A percentile compares a stretch with the other conserved stretches of the same genome.
phyloP scores from a whole-genome alignment of 2,888 invertebrate genomes.

The Scelioninae gen. 1 region DNA sequence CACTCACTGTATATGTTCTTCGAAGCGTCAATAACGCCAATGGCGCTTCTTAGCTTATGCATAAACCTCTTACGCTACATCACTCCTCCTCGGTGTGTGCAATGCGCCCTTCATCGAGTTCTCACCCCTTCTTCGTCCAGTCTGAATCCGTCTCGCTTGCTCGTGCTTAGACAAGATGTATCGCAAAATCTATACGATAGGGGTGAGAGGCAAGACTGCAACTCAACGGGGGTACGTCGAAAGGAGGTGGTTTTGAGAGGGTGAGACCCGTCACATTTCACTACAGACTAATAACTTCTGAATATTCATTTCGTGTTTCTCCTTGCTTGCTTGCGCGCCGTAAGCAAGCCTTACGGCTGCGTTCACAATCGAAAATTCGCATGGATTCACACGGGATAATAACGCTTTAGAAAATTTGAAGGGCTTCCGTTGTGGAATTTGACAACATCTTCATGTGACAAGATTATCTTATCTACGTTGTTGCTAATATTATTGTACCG shows the following conservation, averaged over 20 bases:
- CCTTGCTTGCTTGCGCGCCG: conserved; percentile 81
- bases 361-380: conserved; percentile 77
- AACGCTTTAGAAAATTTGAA: conserved; percentile 69
- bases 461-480: conserved; percentile 62
- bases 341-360: conserved; percentile 82
- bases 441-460: conserved; percentile 65
- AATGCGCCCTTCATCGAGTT: conserved; percentile 73
- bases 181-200: conserved; percentile 83
- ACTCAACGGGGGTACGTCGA: conserved; percentile 74
- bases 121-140: conserved; percentile 78
- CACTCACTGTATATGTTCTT: conserved; percentile 59
- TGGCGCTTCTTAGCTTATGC: conserved; percentile 82
- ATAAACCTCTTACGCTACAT: conserved; percentile 81
- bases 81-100: conserved; percentile 64
- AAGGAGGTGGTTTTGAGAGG: conserved; percentile 79
- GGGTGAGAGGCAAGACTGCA: conserved; percentile 71
- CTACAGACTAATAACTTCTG: conserved; percentile 85
- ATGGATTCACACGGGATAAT: conserved; percentile 70
- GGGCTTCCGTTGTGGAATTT: conserved; percentile 62
- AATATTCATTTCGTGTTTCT: conserved; percentile 85
- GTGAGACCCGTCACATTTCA: conserved; percentile 84
- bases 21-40: conserved; percentile 76
- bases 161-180: conserved; percentile 81
- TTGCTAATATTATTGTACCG: conserved; percentile 35
- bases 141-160: conserved; percentile 73